Evolutionary conservation across 2,797 vertebrate species (phyloP).

Genomic region (Paguma larvata): DNA sequence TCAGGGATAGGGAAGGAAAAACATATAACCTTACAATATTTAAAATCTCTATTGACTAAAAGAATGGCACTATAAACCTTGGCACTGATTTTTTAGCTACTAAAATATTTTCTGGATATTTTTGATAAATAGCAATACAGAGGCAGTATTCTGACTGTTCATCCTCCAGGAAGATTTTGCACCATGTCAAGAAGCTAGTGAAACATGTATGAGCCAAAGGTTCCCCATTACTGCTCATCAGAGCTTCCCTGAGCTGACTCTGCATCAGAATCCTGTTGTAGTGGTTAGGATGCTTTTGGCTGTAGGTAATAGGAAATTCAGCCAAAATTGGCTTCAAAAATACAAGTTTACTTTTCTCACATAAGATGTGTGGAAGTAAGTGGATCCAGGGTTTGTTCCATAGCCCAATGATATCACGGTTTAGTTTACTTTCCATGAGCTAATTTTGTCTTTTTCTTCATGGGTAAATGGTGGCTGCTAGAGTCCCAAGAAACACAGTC

Average conservation of each 20-base stretch:
- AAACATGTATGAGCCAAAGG: background rate
- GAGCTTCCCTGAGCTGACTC: background rate
- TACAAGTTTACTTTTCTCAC: background rate
- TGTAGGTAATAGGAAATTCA: background rate
- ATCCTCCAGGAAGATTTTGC: background rate
- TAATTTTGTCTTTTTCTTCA: conserved; percentile 22
- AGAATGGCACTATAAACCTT: background rate
- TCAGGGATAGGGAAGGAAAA: background rate
- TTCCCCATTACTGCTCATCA: background rate
- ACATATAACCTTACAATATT: background rate
- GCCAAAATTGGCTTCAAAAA: background rate
- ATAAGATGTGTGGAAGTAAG: background rate
- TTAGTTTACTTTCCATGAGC: background rate
- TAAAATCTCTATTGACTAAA: background rate
- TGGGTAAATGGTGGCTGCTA: background rate
- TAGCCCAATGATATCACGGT: background rate
- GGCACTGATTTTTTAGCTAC: background rate
- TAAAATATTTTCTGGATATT: conserved; percentile 14
- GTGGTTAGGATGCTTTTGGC: background rate
- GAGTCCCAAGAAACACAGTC: background rate
- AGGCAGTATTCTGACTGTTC: background rate
- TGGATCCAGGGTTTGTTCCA: background rate
- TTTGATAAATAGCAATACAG: conserved; percentile 21
- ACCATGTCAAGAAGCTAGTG: background rate
- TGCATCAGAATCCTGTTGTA: background rate